Evolutionary conservation across 1,140 invertebrate species (phyloP), one percentile per base, ranked within the genome.

Genomic region (Propsilocerus akamusi): DNA sequence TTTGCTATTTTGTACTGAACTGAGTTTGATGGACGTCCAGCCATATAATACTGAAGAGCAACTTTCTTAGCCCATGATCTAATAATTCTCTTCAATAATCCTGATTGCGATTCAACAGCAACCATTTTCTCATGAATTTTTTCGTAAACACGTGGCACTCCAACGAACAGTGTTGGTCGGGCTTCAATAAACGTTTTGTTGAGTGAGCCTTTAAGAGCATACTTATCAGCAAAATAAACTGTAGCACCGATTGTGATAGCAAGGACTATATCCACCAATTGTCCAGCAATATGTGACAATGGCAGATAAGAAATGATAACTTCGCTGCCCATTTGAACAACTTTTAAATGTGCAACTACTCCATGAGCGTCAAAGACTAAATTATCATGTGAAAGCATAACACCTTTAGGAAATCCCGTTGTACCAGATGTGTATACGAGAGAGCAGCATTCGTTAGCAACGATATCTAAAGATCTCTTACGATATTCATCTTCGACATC

Each of bases 401-500:
- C 87, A 5, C 79, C 87, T 66, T 93, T 93, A 7, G 88, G 84
- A 58, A 80, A 76, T 14, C 87, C 87, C 47, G 86, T 82, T 3
- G 88, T 93, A 11, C 88, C 87, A 22, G 86, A 90, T 8, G 89
- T 93, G 59, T 86, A 93, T 47, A 92, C 83, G 14, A 93, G 65
- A 25, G 81, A 82, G 59, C 85, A 89, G 60, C 85, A 88, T 68
- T 91, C 83, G 61, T 92, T 92, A 24, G 79, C 71, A 20, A 74
- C 75, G 37, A 87, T 77, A 1, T 59, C 68, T 56, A 75, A 77
- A 2, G 89, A 59, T 25, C 80, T 63, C 24, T 71, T 65, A 25
- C 87, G 72, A 26, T 92, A 62, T 51, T 73, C 68, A 8, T 71
- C 68, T 53, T 89, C 83, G 2, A 75, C 59, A 59, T 86, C 74